Evolutionary conservation across 2,888 invertebrate species (phyloP).

Genomic region (Cantharis rufa): DNA sequence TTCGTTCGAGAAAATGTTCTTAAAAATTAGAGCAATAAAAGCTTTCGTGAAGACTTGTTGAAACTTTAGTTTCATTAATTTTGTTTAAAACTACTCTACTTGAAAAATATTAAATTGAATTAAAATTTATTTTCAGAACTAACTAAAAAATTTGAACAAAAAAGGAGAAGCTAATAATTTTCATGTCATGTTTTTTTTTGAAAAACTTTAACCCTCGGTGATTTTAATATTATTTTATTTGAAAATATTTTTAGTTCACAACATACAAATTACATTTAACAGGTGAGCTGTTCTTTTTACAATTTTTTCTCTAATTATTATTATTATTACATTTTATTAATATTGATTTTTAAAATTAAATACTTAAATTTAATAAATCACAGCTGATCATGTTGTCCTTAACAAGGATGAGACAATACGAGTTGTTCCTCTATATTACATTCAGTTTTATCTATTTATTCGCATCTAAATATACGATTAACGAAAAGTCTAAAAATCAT

Average conservation of each 20-base stretch:
- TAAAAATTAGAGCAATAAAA: neutral
- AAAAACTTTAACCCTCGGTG: neutral
- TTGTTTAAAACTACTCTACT: neutral
- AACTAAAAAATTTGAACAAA: neutral
- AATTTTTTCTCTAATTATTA: neutral
- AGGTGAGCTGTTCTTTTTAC: neutral
- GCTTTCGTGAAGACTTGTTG: neutral
- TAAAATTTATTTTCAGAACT: neutral
- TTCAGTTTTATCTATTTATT: neutral
- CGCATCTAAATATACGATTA: neutral
- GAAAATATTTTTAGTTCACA: neutral
- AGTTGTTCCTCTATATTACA: neutral
- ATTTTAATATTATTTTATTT: neutral
- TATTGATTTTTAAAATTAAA: neutral
- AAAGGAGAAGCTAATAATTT: neutral
- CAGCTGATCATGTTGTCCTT: slow-evolving; percentile 17
- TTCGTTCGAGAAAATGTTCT: neutral
- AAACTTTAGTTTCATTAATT: neutral
- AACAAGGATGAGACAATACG: neutral
- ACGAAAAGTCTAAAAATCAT: neutral
- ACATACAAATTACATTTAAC: slow-evolving; percentile 1
- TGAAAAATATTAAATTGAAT: neutral
- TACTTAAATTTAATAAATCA: slow-evolving; percentile 16
- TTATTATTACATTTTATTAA: neutral
- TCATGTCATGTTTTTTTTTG: neutral